phyloP scores from a whole-genome alignment of 2,888 invertebrate genomes.

The Dermolepida albohirtum region DNA sequence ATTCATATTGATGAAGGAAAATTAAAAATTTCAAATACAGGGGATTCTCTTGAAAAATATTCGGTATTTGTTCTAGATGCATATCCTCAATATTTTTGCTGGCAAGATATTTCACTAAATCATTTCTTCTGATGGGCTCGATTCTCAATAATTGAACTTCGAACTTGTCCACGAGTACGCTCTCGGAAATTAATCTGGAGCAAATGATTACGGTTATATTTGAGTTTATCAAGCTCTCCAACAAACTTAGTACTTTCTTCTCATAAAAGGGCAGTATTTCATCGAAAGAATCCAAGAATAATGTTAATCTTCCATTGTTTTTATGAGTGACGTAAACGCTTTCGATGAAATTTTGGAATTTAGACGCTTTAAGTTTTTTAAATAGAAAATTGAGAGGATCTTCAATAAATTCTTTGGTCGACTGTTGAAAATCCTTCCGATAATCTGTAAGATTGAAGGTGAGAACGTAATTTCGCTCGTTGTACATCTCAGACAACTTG shows the following conservation, averaged over 20 bases:
- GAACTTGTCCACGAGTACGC: conserved; percentile 8
- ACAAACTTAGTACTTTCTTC: conserved; percentile 6
- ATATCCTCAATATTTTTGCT: too few species aligned
- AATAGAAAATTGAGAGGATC: not conserved
- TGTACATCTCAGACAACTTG: not conserved
- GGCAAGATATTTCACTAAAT: too few species aligned
- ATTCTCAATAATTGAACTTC: conserved; percentile 14
- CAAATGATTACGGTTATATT: conserved; percentile 13
- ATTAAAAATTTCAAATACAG: too few species aligned
- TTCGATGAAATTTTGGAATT: not conserved
- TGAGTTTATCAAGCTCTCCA: not conserved
- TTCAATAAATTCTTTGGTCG: too few species aligned
- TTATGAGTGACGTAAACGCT: not conserved
- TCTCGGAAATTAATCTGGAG: conserved; percentile 8
- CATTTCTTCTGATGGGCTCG: not conserved
- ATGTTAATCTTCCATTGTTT: not conserved
- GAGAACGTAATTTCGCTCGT: not conserved
- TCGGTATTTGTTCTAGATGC: too few species aligned
- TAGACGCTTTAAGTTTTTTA: conserved; percentile 1
- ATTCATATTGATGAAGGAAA: too few species aligned
- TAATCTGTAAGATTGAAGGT: conserved; percentile 17
- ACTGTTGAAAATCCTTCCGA: not conserved
- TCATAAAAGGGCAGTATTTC: conserved; percentile 20
- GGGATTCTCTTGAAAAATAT: too few species aligned
- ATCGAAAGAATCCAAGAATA: conserved; percentile 25